Evolutionary conservation across 1,140 invertebrate genomes (phyloP).

Genomic region (Lycorma delicatula): DNA sequence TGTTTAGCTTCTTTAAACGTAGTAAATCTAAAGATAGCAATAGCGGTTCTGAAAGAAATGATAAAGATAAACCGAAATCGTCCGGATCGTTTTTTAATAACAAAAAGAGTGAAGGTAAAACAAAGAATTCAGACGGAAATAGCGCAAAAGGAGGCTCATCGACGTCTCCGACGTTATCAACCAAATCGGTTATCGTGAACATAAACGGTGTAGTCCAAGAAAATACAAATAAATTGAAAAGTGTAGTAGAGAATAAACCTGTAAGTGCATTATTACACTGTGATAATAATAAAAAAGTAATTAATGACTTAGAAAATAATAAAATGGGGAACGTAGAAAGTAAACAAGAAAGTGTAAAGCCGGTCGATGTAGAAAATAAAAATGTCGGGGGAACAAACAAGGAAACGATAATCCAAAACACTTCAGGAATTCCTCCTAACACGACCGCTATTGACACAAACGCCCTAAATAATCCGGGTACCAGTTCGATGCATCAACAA

Average conservation of each 20-base stretch:
- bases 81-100: slow-evolving; percentile 1
- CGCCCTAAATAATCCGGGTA: neutral
- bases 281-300: too few relatives aligned
- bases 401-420: too few relatives aligned
- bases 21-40: slow-evolving; percentile 15
- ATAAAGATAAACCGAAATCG: slow-evolving; percentile 7
- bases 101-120: neutral
- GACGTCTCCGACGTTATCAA: too few relatives aligned
- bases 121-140: neutral
- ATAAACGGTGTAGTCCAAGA: neutral
- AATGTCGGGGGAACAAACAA: too few relatives aligned
- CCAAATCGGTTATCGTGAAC: neutral
- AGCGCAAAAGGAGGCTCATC: neutral
- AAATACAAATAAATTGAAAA: neutral
- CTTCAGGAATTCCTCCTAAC: too few relatives aligned
- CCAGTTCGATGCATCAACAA: neutral
- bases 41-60: neutral
- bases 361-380: too few relatives aligned
- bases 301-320: too few relatives aligned
- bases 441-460: too few relatives aligned
- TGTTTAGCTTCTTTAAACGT: slow-evolving; percentile 17
- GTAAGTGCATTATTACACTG: too few relatives aligned
- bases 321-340: too few relatives aligned
- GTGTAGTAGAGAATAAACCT: too few relatives aligned
- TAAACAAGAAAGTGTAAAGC: too few relatives aligned